Evolutionary conservation across 2,888 invertebrate genomes (phyloP).

Genomic region (Chaitophorus viminalis): DNA sequence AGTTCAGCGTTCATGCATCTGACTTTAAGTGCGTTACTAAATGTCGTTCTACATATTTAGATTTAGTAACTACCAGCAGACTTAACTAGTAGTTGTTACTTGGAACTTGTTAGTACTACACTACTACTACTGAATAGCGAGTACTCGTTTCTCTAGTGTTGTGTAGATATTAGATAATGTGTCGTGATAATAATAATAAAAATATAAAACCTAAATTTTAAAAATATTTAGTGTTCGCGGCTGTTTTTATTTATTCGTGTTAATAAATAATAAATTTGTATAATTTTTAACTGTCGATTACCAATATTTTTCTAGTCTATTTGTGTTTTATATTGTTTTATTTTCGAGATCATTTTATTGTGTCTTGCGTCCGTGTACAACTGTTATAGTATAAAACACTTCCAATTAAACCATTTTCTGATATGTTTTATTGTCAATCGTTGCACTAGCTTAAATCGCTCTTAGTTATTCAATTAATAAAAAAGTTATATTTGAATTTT

Average conservation of each 20-base stretch:
- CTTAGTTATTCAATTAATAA: neutral
- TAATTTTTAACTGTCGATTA: neutral
- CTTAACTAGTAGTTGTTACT: too few species aligned
- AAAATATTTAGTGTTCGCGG: too few species aligned
- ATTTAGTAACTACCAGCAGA: too few species aligned
- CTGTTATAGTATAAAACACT: neutral
- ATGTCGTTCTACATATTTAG: too few species aligned
- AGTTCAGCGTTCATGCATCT: too few species aligned
- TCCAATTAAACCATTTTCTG: neutral
- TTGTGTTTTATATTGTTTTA: constrained; percentile 29
- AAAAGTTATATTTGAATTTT: neutral
- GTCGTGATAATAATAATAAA: neutral
- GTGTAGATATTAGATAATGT: neutral
- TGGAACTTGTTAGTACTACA: too few species aligned
- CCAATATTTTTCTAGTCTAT: constrained; percentile 40
- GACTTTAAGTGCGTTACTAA: too few species aligned
- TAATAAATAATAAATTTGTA: too few species aligned
- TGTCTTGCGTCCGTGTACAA: neutral
- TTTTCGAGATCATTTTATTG: neutral
- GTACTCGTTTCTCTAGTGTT: too few species aligned
- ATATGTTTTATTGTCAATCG: neutral
- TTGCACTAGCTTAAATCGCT: neutral
- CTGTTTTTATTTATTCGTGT: neutral
- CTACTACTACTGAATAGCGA: too few species aligned
- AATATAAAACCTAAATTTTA: neutral